These are phyloP conservation scores for Drosophila mayri DNA, from an alignment of 1,140 invertebrate species.

Conservation along the genomic window DNA sequence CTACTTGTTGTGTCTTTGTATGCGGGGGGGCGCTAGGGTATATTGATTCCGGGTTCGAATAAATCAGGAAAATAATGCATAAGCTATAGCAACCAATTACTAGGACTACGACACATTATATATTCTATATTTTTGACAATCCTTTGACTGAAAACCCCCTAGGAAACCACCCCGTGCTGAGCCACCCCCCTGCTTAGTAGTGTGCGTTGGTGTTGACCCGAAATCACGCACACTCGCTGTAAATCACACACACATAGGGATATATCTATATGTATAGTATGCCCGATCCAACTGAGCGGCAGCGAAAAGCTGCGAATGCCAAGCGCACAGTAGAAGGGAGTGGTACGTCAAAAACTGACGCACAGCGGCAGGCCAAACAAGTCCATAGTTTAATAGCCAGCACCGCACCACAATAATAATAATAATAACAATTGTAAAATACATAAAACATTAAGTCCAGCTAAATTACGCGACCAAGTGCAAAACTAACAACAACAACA, in stretches of 20 bases:
- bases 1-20: slow-evolving; percentile 78
- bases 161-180: slow-evolving; percentile 32
- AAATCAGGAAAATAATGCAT: slow-evolving; percentile 8
- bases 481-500: slow-evolving; percentile 19
- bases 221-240: slow-evolving; percentile 82
- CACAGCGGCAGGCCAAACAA: slow-evolving; percentile 80
- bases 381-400: slow-evolving; percentile 67
- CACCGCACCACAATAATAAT: slow-evolving; percentile 39
- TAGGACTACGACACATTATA: not conserved
- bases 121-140: not conserved
- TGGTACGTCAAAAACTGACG: slow-evolving; percentile 85
- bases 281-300: slow-evolving; percentile 66
- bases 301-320: slow-evolving; percentile 73
- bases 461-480: slow-evolving; percentile 39
- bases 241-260: slow-evolving; percentile 67
- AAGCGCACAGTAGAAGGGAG: slow-evolving; percentile 82
- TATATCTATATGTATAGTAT: slow-evolving; percentile 31
- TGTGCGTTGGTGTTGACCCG: slow-evolving; percentile 71
- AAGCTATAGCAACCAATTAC: not conserved
- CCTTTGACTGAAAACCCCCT: slow-evolving; percentile 3
- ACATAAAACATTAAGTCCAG: slow-evolving; percentile 51
- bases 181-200: slow-evolving; percentile 29
- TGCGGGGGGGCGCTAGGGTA: slow-evolving; percentile 36
- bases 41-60: slow-evolving; percentile 15
- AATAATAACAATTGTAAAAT: slow-evolving; percentile 57